Base-by-base conservation (phyloP, 2,113 vertebrate species). In the Electrona antarctica region DNA sequence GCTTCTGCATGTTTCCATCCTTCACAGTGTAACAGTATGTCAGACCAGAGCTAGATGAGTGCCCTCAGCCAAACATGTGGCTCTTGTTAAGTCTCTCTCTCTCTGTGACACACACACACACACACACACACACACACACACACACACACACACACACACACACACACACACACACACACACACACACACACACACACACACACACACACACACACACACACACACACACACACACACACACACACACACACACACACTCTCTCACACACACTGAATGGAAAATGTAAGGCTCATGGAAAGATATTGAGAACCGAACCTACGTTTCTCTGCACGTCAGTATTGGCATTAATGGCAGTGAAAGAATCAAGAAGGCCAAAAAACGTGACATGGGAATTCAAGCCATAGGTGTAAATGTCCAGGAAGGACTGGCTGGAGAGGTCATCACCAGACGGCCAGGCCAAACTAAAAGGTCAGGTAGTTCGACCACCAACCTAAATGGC, bases 31-130 rank as follows among this genome's bases (percentile, higher is more conserved):
- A 74, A 71, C 14, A 45, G 41, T 69, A 70, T 71, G 74, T 84
- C 64, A 57, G 69, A 59, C 74, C 71, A n/a, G 3, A 47, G 80
- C 79, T 85, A 88, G 85, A 87, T 68, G 67, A 62, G 77, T 10
- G 82, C 59, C 85, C 88, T 74, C 14, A 78, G 78, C 83, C 82
- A 78, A 77, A 90, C 92, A 92, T 87, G 74, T 94, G 92, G 88
- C 86, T 93, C 93, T 87, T 92, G 92, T 94, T 94, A 93, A 83
- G 76, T 81, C 88, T 78, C 76, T 80, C 71, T 76, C 71, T 82
- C 60, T 67, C 65, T 82, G 28, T 62, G 6, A 15, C 45, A 15
- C 13, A 47, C 41, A 47, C 60, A 14, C 60, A 47, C 11, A 77
- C 50, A 55, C 60, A 45, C 45, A 49, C 54, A 52, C 54, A 33